Evolutionary conservation across 2,797 vertebrate species (phyloP), one percentile per base, ranked within the genome.

Genomic region (Hoplostethus mediterraneus): DNA sequence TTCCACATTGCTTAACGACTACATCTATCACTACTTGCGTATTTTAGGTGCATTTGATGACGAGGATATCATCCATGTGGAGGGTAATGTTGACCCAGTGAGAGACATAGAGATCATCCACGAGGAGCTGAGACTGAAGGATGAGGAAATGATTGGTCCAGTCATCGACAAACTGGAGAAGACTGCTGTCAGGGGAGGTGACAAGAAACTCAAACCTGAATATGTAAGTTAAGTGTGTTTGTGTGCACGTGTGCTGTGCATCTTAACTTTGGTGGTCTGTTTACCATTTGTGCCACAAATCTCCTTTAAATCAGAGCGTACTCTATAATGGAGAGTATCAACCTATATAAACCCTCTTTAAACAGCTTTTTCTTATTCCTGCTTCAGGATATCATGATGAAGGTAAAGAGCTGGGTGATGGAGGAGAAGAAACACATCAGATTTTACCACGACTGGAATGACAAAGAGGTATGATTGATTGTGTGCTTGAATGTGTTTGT

Each of bases 121-220:
- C 0, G 95, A 99, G 91, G 98, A 99, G 75, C 96, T 99, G 80
- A 94, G 98, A 67, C 93, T 99, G 86, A 99, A 99, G 91, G 98
- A 99, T 54, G 96, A 98, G 89, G 98, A 99, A 87, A 94, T 97
- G 94, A 95, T 99, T 48, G 81, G 77, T 51, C 96, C 96, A 16
- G 94, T 96, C 87, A 89, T 99, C 63, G 98, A 99, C 90, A 99
- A 98, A 80, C 94, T 99, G 89, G 98, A 99, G 94, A 99, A 99
- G 93, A 96, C 96, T 5, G 96, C 97, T 3, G 94, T 99, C 68
- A 96, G 97, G 93, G 98, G 97, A 82, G 88, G 95, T 28, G 98
- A 99, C 94, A 99, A 99, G 89, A 99, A 99, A 87, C 95, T 99
- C 82, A 99, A 99, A 88, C 98, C 98, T 65, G 98, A 99, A 96